Conservation (phyloP, 2,888 invertebrate genomes). For the Amiota communis region DNA sequence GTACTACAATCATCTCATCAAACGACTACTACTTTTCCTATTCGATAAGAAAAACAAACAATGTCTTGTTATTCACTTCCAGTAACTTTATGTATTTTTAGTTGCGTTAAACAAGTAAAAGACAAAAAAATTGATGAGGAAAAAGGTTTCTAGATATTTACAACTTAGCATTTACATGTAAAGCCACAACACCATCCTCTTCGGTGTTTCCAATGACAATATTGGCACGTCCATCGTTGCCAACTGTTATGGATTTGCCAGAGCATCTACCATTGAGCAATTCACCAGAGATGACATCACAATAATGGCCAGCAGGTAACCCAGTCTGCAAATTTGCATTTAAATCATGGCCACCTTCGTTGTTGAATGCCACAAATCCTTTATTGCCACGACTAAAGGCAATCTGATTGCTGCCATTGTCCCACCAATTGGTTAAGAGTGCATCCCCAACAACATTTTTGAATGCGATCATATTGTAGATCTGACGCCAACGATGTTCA, state of each 20-base stretch:
- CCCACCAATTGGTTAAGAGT: conserved; percentile 82
- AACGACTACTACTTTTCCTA: no score
- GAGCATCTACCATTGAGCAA: conserved; percentile 64
- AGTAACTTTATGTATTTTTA: no score
- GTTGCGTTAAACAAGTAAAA: no score
- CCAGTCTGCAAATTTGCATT: conserved; percentile 77
- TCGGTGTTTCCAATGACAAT: conserved; percentile 47
- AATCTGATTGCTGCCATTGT: conserved; percentile 85
- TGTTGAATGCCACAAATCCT: conserved; percentile 85
- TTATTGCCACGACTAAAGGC: conserved; percentile 84
- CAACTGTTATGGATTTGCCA: conserved; percentile 51
- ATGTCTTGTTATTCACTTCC: no score
- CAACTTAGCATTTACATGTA: conserved; percentile 75
- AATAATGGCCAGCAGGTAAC: conserved; percentile 84
- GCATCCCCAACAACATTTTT: conserved; percentile 79
- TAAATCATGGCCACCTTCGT: conserved; percentile 76
- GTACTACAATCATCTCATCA: no score
- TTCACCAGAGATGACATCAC: conserved; percentile 86
- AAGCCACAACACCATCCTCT: conserved; percentile 80
- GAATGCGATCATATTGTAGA: conserved; percentile 84
- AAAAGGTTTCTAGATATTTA: conserved; percentile 34
- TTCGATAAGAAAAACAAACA: no score
- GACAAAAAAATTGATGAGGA: no score
- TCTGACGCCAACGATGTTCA: conserved; percentile 88
- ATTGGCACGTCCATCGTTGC: conserved; percentile 49